A percentile compares a stretch with the other conserved stretches of the same genome.
Conservation (phyloP, 2,113 vertebrate species). For the Xiphophorus maculatus region DNA sequence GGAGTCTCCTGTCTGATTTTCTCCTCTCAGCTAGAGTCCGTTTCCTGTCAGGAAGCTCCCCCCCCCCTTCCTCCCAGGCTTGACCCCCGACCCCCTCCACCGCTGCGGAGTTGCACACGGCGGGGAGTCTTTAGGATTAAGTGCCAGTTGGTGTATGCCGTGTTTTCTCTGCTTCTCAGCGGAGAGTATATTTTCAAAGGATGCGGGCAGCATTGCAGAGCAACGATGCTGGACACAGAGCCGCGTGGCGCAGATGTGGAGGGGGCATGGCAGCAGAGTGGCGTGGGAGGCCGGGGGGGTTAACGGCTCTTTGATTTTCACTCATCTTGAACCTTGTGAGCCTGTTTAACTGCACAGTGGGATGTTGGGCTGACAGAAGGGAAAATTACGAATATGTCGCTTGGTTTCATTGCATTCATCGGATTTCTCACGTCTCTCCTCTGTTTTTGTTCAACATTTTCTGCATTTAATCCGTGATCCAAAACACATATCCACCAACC, state of each 20-base stretch:
- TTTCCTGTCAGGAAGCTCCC: slow-evolving; percentile 94
- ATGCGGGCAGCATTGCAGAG: slow-evolving; percentile 80
- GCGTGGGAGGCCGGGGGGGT: slow-evolving; percentile 21
- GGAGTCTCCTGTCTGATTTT: slow-evolving; percentile 79
- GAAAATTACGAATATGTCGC: slow-evolving; percentile 57
- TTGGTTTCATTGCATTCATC: slow-evolving; percentile 72
- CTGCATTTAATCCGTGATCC: slow-evolving; percentile 47
- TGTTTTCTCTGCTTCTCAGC: slow-evolving; percentile 92
- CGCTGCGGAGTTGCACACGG: slow-evolving; percentile 86
- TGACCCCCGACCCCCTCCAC: slow-evolving; percentile 61
- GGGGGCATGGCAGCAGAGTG: slow-evolving; percentile 35
- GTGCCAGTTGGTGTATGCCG: slow-evolving; percentile 96
- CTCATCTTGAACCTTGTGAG: slow-evolving; percentile 77
- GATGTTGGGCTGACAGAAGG: slow-evolving; percentile 74
- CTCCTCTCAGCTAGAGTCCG: slow-evolving; percentile 78
- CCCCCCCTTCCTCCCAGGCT: slow-evolving; percentile 2
- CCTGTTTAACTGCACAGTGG: slow-evolving; percentile 82
- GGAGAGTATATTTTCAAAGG: slow-evolving; percentile 90
- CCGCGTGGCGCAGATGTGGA: slow-evolving; percentile 70
- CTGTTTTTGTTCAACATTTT: slow-evolving; percentile 41
- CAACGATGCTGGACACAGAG: slow-evolving; percentile 62
- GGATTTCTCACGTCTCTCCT: slow-evolving; percentile 53
- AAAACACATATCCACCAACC: slow-evolving; percentile 40
- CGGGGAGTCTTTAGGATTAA: slow-evolving; percentile 91
- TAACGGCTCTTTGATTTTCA: slow-evolving; percentile 85